phyloP scores from a whole-genome alignment of 1,140 invertebrate species.

The Thaumatotibia leucotreta region DNA sequence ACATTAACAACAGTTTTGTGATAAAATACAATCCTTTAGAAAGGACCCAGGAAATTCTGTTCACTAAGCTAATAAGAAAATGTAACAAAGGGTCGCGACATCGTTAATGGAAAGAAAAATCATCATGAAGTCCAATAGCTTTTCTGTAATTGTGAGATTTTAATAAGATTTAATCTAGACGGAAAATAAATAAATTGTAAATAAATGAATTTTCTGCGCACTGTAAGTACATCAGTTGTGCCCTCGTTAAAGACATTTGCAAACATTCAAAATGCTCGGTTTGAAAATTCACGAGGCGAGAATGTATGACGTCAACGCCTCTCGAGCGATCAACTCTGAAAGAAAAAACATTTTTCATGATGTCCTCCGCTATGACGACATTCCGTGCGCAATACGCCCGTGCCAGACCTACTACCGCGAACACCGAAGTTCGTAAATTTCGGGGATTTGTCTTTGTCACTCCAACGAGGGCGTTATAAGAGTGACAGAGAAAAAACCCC shows the following conservation, averaged over 20 bases:
- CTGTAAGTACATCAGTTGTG: constrained; percentile 8
- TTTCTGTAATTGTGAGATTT: neutral
- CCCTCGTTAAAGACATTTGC: constrained; percentile 14
- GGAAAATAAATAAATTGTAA: neutral
- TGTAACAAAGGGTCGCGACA: neutral
- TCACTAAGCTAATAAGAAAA: neutral
- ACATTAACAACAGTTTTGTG: neutral
- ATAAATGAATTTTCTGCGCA: constrained; percentile 9
- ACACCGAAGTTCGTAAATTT: no score
- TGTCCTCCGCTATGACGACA: constrained; percentile 33
- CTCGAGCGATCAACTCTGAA: constrained; percentile 32
- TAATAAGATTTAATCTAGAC: neutral
- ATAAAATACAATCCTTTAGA: neutral
- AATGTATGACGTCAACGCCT: constrained; percentile 38
- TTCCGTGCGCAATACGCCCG: constrained; percentile 27
- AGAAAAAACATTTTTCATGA: constrained; percentile 54
- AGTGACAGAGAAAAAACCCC: no score
- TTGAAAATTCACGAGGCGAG: constrained; percentile 26
- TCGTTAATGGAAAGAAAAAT: neutral
- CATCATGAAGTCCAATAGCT: neutral
- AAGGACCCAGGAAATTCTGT: neutral
- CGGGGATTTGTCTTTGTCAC: no score
- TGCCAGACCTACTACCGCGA: no score
- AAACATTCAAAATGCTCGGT: constrained; percentile 1
- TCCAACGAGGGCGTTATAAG: no score